Evolutionary conservation across 2,797 vertebrate species (phyloP).

Genomic region (Brachymystax lenok): DNA sequence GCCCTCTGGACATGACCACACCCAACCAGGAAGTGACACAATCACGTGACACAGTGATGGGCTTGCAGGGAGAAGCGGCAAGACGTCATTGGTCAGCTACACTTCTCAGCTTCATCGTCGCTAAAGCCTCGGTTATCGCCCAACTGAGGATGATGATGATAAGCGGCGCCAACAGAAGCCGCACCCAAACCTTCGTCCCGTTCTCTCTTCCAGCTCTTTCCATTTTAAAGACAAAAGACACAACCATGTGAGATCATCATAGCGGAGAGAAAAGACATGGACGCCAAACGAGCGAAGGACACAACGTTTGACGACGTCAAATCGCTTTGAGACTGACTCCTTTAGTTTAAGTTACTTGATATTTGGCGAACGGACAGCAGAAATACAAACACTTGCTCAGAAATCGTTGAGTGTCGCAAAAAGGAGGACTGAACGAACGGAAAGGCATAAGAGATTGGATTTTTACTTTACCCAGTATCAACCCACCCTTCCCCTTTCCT

Average conservation of each 20-base stretch:
- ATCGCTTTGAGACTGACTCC: neutral
- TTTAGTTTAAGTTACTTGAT: neutral
- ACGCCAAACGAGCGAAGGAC: neutral
- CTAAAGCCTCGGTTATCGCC: constrained; percentile 29
- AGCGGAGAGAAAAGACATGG: neutral
- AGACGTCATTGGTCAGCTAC: constrained; percentile 26
- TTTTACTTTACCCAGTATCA: constrained; percentile 63
- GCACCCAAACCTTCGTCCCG: constrained; percentile 7
- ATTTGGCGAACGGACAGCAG: neutral
- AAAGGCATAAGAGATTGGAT: constrained; percentile 43
- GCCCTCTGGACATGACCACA: neutral
- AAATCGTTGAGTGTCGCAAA: neutral
- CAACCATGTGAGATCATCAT: constrained; percentile 20
- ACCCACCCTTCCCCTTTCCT: constrained; percentile 51
- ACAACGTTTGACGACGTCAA: neutral
- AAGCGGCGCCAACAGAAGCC: constrained; percentile 31
- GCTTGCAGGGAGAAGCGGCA: neutral
- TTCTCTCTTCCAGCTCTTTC: constrained; percentile 49
- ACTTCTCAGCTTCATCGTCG: constrained; percentile 50
- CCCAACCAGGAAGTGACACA: constrained; percentile 46
- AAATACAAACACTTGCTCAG: neutral
- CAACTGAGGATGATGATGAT: constrained; percentile 31
- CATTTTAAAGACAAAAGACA: constrained; percentile 40
- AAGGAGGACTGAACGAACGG: constrained; percentile 15
- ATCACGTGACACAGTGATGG: constrained; percentile 29